These are phyloP conservation scores for Pseudois nayaur DNA, from an alignment of 2,113 vertebrate genomes.

Conservation along the genomic window DNA sequence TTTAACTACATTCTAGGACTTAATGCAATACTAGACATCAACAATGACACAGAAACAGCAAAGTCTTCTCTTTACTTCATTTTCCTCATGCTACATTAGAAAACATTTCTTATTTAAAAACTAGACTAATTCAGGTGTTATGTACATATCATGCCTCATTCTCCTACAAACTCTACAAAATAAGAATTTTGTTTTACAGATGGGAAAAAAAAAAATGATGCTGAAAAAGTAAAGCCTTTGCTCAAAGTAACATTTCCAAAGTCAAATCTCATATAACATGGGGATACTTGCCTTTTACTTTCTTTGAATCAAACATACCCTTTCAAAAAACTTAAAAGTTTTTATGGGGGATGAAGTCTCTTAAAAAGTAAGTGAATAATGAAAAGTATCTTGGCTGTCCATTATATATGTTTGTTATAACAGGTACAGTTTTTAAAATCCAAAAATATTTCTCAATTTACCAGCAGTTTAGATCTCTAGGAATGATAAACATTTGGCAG, in stretches of 20 bases:
- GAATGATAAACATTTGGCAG: not conserved
- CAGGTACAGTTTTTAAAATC: slow-evolving; percentile 16
- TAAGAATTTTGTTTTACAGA: not conserved
- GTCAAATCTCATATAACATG: not conserved
- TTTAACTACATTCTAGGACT: not conserved
- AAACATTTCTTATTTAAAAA: not conserved
- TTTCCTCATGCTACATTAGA: not conserved
- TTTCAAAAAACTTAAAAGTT: not conserved
- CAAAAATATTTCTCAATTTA: slow-evolving; percentile 31
- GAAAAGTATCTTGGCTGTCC: slow-evolving; percentile 1
- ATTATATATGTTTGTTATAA: slow-evolving; percentile 28
- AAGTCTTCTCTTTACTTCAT: slow-evolving; percentile 16
- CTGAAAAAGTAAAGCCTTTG: not conserved
- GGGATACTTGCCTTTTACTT: not conserved
- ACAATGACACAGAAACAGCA: not conserved
- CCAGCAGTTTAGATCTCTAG: slow-evolving; percentile 11
- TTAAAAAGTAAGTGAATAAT: slow-evolving; percentile 31
- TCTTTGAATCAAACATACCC: not conserved
- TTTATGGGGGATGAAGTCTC: not conserved
- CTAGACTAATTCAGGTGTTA: not conserved
- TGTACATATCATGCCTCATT: not conserved
- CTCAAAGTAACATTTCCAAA: not conserved
- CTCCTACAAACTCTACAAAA: not conserved
- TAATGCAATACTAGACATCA: slow-evolving; percentile 10
- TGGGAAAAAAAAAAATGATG: not conserved